Evolutionary conservation across 2,113 vertebrate genomes (phyloP).

Genomic region (Baryphthengus martii): DNA sequence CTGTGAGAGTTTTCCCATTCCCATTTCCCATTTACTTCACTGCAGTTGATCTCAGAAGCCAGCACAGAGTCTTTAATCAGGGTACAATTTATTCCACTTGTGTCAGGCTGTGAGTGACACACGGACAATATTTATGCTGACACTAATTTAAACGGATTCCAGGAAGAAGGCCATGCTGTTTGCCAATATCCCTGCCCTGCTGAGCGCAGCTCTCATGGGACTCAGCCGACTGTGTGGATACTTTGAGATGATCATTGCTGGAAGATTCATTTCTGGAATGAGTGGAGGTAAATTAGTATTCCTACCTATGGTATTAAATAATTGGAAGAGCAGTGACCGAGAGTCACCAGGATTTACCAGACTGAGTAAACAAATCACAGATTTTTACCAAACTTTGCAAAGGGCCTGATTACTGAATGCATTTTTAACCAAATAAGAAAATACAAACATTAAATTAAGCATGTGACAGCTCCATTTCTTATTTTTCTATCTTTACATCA

Average conservation of each 20-base stretch:
- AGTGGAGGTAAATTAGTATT: constrained; percentile 67
- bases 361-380: not conserved
- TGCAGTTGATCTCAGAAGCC: not conserved
- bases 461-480: not conserved
- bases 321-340: not conserved
- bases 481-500: not conserved
- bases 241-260: constrained; percentile 81
- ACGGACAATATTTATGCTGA: not conserved
- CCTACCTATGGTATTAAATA: not conserved
- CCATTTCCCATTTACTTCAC: not conserved
- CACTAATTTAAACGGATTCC: not conserved
- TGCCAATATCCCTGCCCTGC: constrained; percentile 70
- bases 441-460: not conserved
- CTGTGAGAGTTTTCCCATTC: not conserved
- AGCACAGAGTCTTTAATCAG: not conserved
- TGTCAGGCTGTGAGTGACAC: not conserved
- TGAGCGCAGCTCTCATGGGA: constrained; percentile 74
- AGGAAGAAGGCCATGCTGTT: constrained; percentile 78
- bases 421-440: not conserved
- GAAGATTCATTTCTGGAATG: constrained; percentile 74
- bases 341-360: not conserved
- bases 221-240: constrained; percentile 69
- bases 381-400: not conserved
- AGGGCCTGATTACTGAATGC: not conserved
- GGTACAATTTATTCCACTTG: not conserved